These are phyloP conservation scores for Lycia hirtaria DNA, from an alignment of 2,888 invertebrate genomes.

Conservation along the genomic window DNA sequence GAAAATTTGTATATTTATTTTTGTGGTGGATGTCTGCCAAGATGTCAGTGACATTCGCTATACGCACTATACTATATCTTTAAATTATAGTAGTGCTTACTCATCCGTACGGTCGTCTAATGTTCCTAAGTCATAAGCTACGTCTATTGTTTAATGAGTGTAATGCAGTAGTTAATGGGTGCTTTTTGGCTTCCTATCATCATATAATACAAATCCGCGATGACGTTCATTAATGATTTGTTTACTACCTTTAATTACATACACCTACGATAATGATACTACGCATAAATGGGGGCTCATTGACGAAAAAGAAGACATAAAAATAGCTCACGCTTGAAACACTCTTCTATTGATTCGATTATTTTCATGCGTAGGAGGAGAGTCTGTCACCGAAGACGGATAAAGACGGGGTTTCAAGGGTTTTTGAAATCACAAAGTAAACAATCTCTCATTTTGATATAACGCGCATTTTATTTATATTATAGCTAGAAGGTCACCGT, in stretches of 20 bases:
- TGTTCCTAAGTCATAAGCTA: constrained; percentile 20
- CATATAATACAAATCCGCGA: constrained; percentile 22
- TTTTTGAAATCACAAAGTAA: constrained; percentile 34
- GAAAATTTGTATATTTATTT: constrained; percentile 80
- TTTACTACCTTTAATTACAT: constrained; percentile 31
- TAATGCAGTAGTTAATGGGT: constrained; percentile 27
- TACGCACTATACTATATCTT: constrained; percentile 62
- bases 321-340: constrained; percentile 25
- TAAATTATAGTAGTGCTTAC: constrained; percentile 56
- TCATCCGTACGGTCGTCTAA: constrained; percentile 39
- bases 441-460: constrained; percentile 40
- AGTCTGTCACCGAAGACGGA: constrained; percentile 24
- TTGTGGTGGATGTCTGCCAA: constrained; percentile 78
- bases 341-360: constrained; percentile 27
- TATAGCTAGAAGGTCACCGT: constrained; percentile 49
- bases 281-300: constrained; percentile 20
- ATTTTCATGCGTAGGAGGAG: constrained; percentile 27
- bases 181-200: constrained; percentile 19
- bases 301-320: constrained; percentile 15
- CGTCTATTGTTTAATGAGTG: constrained; percentile 3
- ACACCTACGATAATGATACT: constrained; percentile 6
- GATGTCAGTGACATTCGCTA: constrained; percentile 75
- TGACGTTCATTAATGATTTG: constrained; percentile 32
- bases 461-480: constrained; percentile 48
- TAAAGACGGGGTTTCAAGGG: constrained; percentile 31